Percentiles rank a stretch among this genome's conserved stretches.
Conservation (phyloP, 2,113 vertebrate species). For the Oryzias celebensis region DNA sequence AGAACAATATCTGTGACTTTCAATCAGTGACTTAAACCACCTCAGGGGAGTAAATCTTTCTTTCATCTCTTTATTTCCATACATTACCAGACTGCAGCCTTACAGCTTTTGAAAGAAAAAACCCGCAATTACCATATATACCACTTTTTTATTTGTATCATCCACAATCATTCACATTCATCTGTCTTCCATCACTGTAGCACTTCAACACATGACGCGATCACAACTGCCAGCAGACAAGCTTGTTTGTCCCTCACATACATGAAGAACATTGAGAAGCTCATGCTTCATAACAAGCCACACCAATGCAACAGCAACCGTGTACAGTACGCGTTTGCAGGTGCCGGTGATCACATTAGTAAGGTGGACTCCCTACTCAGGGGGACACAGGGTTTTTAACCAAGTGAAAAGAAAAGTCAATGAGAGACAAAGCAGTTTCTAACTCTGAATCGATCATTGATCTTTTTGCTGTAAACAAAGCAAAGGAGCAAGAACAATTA, state of each 20-base stretch:
- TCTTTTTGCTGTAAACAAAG: constrained; percentile 58
- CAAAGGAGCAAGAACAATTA: constrained; percentile 48
- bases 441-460: constrained; percentile 40
- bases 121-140: constrained; percentile 56
- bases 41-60: too few relatives aligned
- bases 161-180: constrained; percentile 89
- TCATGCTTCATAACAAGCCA: constrained; percentile 41
- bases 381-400: constrained; percentile 34
- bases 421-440: constrained; percentile 36
- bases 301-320: constrained; percentile 58
- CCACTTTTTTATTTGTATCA: constrained; percentile 82
- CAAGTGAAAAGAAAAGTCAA: constrained; percentile 27
- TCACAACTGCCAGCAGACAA: constrained; percentile 71
- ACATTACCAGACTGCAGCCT: not conserved
- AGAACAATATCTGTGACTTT: too few relatives aligned
- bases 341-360: constrained; percentile 47
- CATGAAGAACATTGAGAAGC: constrained; percentile 40
- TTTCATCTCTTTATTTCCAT: constrained; percentile 23
- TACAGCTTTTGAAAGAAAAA: constrained; percentile 23
- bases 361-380: constrained; percentile 46
- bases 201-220: constrained; percentile 87
- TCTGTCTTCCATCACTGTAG: constrained; percentile 90
- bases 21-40: too few relatives aligned
- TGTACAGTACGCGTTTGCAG: constrained; percentile 29
- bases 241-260: constrained; percentile 38